These are phyloP conservation scores for Iphiclides podalirius DNA, from an alignment of 2,888 invertebrate genomes.

Conservation along the genomic window DNA sequence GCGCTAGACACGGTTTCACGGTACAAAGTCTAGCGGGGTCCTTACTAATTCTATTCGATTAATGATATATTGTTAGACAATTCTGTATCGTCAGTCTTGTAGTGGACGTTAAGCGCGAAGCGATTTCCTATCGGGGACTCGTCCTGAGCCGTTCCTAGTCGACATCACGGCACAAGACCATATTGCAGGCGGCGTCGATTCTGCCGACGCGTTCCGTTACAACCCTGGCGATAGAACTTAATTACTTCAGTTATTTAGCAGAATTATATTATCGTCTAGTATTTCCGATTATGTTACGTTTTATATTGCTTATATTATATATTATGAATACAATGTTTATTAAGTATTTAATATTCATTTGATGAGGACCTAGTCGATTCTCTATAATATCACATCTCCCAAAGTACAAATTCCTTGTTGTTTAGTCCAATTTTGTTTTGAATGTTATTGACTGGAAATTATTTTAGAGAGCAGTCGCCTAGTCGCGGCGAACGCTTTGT, in stretches of 20 bases:
- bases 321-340: slow-evolving; percentile 77
- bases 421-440: slow-evolving; percentile 81
- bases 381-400: slow-evolving; percentile 79
- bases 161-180: slow-evolving; percentile 49
- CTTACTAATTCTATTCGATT: slow-evolving; percentile 67
- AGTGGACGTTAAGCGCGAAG: slow-evolving; percentile 42
- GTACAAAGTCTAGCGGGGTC: slow-evolving; percentile 73
- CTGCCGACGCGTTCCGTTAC: slow-evolving; percentile 44
- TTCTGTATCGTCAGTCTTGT: slow-evolving; percentile 62
- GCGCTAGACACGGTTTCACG: slow-evolving; percentile 68
- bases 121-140: slow-evolving; percentile 29
- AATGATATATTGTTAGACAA: slow-evolving; percentile 73
- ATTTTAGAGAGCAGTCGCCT: slow-evolving; percentile 61
- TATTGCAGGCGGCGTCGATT: slow-evolving; percentile 17
- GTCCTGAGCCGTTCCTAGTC: slow-evolving; percentile 57
- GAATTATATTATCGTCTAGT: slow-evolving; percentile 78
- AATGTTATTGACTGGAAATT: slow-evolving; percentile 78
- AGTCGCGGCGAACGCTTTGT: slow-evolving; percentile 29
- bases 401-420: slow-evolving; percentile 82
- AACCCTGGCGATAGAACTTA: slow-evolving; percentile 57
- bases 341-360: slow-evolving; percentile 79
- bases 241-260: slow-evolving; percentile 78
- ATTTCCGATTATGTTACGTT: slow-evolving; percentile 79
- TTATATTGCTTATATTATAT: slow-evolving; percentile 80
- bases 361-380: slow-evolving; percentile 81